phyloP scores from a whole-genome alignment of 2,888 invertebrate species.

The Tortricodes alternella region DNA sequence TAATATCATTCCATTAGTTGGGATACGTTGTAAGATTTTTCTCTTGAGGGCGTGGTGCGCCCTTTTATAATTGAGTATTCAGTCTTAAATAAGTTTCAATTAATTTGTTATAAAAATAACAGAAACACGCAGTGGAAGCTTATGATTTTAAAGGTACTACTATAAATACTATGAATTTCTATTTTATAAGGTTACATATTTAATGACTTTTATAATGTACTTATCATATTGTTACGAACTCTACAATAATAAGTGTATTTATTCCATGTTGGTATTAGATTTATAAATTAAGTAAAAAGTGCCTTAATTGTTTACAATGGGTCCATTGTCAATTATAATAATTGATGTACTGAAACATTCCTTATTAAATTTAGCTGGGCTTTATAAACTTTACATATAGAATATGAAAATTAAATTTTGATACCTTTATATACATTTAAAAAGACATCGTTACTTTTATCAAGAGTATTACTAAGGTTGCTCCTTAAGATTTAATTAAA shows the following conservation, averaged over 20 bases:
- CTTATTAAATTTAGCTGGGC: constrained; percentile 59
- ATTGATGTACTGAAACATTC: constrained; percentile 78
- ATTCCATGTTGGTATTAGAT: constrained; percentile 50
- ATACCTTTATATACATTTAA: constrained; percentile 59
- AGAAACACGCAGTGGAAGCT: background rate
- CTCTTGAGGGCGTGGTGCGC: background rate
- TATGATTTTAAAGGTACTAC: background rate
- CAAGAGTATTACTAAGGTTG: constrained; percentile 77
- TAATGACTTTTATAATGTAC: constrained; percentile 49
- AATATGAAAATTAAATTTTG: constrained; percentile 53
- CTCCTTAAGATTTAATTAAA: constrained; percentile 68
- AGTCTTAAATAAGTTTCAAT: too few species aligned
- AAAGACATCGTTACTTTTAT: constrained; percentile 71
- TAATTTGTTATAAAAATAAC: too few species aligned
- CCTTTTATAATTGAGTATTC: too few species aligned
- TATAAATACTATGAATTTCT: background rate
- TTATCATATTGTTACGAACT: constrained; percentile 58
- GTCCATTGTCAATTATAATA: constrained; percentile 67
- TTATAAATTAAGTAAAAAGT: constrained; percentile 49
- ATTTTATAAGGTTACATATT: constrained; percentile 39
- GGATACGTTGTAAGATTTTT: background rate
- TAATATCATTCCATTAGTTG: constrained; percentile 8
- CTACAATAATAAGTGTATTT: constrained; percentile 46
- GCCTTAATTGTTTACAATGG: constrained; percentile 65
- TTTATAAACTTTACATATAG: constrained; percentile 48